A percentile compares a stretch with the other conserved stretches of the same genome.
Evolutionary conservation across 2,888 invertebrate species (phyloP).

Genomic region (Amiota communis): DNA sequence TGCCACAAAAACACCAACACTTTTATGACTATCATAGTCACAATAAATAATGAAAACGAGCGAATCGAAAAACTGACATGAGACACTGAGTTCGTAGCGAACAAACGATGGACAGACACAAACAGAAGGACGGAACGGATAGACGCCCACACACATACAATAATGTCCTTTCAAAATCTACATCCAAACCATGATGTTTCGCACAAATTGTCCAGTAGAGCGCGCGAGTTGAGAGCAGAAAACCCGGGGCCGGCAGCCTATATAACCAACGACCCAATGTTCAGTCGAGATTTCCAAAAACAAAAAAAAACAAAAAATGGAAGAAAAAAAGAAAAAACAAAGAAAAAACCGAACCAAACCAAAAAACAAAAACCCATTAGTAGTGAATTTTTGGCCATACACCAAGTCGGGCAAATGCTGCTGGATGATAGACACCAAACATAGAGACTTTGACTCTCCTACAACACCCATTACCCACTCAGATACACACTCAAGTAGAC

Average conservation of each 20-base stretch:
- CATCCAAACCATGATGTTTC: neutral
- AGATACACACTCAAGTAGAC: slow-evolving; percentile 39
- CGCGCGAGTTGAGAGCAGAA: neutral
- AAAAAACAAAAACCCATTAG: slow-evolving; percentile 49
- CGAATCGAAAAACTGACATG: slow-evolving; percentile 25
- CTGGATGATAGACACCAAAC: neutral
- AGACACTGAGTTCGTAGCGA: neutral
- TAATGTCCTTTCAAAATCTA: slow-evolving; percentile 14
- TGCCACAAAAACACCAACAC: slow-evolving; percentile 1
- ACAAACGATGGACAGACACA: slow-evolving; percentile 7
- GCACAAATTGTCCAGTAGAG: neutral
- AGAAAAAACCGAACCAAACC: neutral
- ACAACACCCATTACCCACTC: neutral
- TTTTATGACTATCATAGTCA: slow-evolving; percentile 32
- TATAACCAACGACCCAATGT: neutral
- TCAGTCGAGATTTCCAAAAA: no score
- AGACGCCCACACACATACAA: slow-evolving; percentile 8
- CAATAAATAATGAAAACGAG: slow-evolving; percentile 34
- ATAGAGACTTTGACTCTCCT: neutral
- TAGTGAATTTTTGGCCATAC: slow-evolving; percentile 47
- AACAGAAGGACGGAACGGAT: slow-evolving; percentile 1
- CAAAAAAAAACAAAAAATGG: no score
- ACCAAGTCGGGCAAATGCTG: slow-evolving; percentile 33
- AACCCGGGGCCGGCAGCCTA: neutral
- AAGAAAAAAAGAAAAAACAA: neutral